Base-by-base conservation (phyloP, 1,140 invertebrate species). In the Lutraria rhynchaena region DNA sequence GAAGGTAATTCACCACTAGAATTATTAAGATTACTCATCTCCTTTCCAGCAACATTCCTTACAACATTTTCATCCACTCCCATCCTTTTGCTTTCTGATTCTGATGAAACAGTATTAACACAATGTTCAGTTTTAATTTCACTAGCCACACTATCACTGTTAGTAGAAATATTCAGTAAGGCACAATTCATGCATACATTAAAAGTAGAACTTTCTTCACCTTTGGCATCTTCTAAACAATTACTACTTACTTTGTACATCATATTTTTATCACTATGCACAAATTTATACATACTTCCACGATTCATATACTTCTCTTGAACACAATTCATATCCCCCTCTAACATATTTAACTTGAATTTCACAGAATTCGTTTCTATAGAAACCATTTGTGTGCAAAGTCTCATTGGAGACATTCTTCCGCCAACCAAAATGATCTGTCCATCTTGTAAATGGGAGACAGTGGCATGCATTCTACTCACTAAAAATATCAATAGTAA, bases 331-430 rank as follows among this genome's bases (percentile, higher is more conserved):
- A 61, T 61, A 33, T 61, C 37, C 37, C 4, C 31, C 9, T 29
- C 1, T 17, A 4, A 3, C 0, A 46, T 24, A 49, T 67, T 49
- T 11, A 5, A 31, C 17, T 31, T 31, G 1, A 3, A 11, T 29
- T 27, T 67, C 41, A 24, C 44, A 46, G 44, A 49, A 67, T 67
- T 75, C 24, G 49, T 31, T 22, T 75, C 37, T 19, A 75, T 75
- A 27, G 75, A 37, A 49, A 90, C 35, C 55, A 89, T 63, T 57
- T 90, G 86, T 29, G 57, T 73, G 75, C 88, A 89, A 49, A 88
- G 74, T 44, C 82, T 86, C 53, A 85, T 82, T 9, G 90, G 90
- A 70, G 90, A 91, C 57, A 86, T 86, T 46, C 90, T 81, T 46
- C 90, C 90, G 53, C 87, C 89, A 81, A 88, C 81, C 44, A 91